phyloP scores from a whole-genome alignment of 2,113 vertebrate genomes.

The Dryoscopus gambensis region DNA sequence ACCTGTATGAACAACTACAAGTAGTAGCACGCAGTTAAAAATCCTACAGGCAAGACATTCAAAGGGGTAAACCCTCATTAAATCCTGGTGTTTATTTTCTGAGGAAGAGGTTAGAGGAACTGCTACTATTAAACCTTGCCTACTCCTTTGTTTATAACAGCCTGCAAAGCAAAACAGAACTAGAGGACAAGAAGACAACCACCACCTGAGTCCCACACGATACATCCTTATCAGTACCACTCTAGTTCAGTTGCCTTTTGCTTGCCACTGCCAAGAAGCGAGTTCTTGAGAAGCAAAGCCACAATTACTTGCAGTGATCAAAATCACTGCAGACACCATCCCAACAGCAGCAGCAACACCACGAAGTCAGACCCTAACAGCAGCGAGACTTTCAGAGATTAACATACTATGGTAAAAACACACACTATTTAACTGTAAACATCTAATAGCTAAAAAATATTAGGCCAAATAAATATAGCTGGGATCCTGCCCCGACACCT shows the following conservation, averaged over 20 bases:
- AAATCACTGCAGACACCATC: background rate
- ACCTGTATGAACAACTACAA: background rate
- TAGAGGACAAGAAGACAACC: background rate
- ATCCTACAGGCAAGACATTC: background rate
- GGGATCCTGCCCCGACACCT: background rate
- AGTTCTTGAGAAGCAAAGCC: background rate
- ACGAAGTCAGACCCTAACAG: background rate
- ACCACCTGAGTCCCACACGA: rapidly evolving
- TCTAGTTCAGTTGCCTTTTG: background rate
- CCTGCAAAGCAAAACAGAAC: background rate
- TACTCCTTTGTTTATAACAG: background rate
- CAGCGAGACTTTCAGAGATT: rapidly evolving
- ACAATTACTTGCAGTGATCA: background rate
- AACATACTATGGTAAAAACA: background rate
- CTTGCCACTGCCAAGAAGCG: background rate
- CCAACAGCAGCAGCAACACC: background rate
- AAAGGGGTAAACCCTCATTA: background rate
- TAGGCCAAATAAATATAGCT: background rate
- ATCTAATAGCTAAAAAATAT: background rate
- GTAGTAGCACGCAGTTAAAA: background rate
- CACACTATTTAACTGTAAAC: background rate
- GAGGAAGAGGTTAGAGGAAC: background rate
- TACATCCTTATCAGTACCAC: background rate
- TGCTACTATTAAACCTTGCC: background rate
- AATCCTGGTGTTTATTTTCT: background rate